Evolutionary conservation across 2,113 vertebrate genomes (phyloP).

Genomic region (Halichoeres trimaculatus): DNA sequence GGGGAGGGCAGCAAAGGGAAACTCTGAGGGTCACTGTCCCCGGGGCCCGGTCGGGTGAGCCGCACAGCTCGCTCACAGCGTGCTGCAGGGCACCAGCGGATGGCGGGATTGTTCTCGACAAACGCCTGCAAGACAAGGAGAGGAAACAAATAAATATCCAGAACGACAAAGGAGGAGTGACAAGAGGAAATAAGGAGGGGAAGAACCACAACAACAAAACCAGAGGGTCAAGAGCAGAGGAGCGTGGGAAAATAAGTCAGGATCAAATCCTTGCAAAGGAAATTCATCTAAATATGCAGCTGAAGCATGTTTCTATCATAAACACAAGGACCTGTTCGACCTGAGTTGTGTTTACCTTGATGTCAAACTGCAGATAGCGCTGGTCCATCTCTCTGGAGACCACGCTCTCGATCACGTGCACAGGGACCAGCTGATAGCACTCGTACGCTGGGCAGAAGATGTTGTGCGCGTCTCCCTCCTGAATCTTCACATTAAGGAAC

Average conservation of each 20-base stretch:
- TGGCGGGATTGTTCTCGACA: constrained; percentile 87
- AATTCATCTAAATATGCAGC: not conserved
- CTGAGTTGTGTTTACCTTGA: constrained; percentile 65
- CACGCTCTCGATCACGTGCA: constrained; percentile 79
- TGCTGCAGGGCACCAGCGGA: constrained; percentile 97
- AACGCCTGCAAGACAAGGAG: constrained; percentile 60
- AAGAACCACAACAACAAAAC: not conserved
- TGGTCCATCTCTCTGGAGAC: constrained; percentile 81
- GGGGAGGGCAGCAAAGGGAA: constrained; percentile 95
- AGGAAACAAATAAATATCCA: not conserved
- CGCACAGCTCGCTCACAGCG: constrained; percentile 96
- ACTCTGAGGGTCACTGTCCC: constrained; percentile 88
- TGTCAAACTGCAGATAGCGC: constrained; percentile 79
- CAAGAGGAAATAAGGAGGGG: not conserved
- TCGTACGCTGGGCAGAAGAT: constrained; percentile 80
- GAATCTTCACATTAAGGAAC: constrained; percentile 80
- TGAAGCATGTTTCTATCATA: not conserved
- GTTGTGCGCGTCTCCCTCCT: constrained; percentile 79
- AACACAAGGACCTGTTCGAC: not conserved
- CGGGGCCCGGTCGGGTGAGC: constrained; percentile 90
- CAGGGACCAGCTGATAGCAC: constrained; percentile 80
- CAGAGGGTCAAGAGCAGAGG: too few species aligned
- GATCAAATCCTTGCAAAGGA: not conserved
- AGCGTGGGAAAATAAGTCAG: not conserved
- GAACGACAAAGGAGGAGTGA: too few species aligned